Evolutionary conservation across 1,140 invertebrate genomes (phyloP), one percentile per base, ranked within the genome.

Genomic region (Nebria ingens): DNA sequence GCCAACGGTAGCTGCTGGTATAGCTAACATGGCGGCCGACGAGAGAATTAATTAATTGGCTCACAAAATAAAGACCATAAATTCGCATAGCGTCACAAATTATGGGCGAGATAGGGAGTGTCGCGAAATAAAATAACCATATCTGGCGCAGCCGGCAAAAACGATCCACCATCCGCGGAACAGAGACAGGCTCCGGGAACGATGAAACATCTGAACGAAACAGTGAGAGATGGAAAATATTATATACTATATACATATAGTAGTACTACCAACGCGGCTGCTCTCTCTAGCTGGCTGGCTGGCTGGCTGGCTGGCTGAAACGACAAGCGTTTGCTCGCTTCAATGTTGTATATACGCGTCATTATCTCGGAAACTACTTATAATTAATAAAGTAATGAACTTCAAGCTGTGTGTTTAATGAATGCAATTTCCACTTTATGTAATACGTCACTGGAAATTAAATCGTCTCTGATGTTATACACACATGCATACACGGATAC

Each of bases 41-140:
- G 40, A 45, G 40, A 58, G 68, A 70, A 70, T 68, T 70, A 70
- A 70, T 70, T 70, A 70, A 70, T 70, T 68, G 68, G 68, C 66
- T 68, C 67, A 64, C 66, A 66, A 70, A 70, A 70, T 70, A 70
- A 70, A 68, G 68, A 66, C 68, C 63, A 68, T 70, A 70, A 70
- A 70, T 70, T 70, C 64, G 59, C 67, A 64, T 64, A 63, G 66
- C 68, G 64, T 70, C 68, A 67, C 68, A 66, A 70, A 68, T 70
- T 70, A 70, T 70, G 63, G 66, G 40, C 63, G 63, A 66, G 66
- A 68, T 68, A 68, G 68, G 64, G 65, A 64, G 65, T 63, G 64
- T 69, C 65, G 64, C 60, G 65, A 69, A 69, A 69, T 69, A 68
- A 69, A 68, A 69, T 69, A 68, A 67, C 67, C 67, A 68, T 68